phyloP scores from a whole-genome alignment of 2,113 vertebrate genomes.

The Sinocyclocheilus grahami region DNA sequence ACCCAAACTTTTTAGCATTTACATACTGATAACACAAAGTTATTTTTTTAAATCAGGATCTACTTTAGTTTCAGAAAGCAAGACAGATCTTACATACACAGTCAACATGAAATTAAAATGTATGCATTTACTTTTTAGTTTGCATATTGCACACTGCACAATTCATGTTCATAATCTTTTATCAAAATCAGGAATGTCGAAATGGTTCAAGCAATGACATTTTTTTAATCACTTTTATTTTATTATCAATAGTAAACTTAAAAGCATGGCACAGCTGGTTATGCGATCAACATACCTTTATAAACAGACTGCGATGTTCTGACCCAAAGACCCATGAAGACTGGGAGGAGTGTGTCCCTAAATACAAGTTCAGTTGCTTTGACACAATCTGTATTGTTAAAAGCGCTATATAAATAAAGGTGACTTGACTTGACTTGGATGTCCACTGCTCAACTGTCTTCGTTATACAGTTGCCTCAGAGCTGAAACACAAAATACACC shows the following conservation, averaged over 20 bases:
- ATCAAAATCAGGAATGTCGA: neutral
- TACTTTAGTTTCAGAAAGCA: too few species aligned
- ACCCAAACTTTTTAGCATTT: too few species aligned
- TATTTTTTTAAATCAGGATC: too few species aligned
- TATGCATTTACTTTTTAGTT: too few species aligned
- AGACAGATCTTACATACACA: too few species aligned
- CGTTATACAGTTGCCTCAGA: conserved; percentile 95
- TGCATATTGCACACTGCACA: too few species aligned
- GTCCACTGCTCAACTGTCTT: conserved; percentile 96
- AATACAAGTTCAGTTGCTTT: conserved; percentile 74
- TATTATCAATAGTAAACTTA: neutral
- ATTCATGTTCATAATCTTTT: neutral
- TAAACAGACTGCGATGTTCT: conserved; percentile 90
- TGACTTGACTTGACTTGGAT: conserved; percentile 58
- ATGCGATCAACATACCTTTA: neutral
- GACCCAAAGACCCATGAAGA: conserved; percentile 92
- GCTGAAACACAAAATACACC: conserved; percentile 70
- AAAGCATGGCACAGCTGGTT: conserved; percentile 71
- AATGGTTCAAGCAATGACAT: neutral
- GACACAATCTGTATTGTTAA: too few species aligned
- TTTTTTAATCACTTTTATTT: neutral
- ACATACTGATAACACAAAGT: too few species aligned
- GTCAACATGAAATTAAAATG: too few species aligned
- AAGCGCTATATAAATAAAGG: too few species aligned
- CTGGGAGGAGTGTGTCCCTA: conserved; percentile 95